Base-by-base conservation (phyloP, 2,888 invertebrate species). In the Altica lythri region DNA sequence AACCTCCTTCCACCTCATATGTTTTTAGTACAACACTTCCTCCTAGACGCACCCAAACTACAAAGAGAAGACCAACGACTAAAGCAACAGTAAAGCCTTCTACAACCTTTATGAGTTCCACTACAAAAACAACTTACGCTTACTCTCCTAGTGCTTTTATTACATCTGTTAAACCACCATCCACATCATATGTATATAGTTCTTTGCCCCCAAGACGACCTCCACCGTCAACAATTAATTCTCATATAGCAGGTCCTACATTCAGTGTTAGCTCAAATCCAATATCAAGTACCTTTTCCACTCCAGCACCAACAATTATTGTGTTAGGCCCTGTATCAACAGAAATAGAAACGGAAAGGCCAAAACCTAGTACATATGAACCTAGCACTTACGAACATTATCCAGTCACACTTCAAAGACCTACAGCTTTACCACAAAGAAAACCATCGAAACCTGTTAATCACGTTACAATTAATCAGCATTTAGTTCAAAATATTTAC, bases 391-490 rank as follows among this genome's bases (percentile, higher is more conserved):
- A 74, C 1, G 64, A 71, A 6, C 69, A 72, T 1, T 73, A 73
- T 2, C 70, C 69, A 29, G 71, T 70, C 1, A 48, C 59, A 1
- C 17, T 57, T 13, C 52, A 55, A 6, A 45, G 62, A 54, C 68
- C 61, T 22, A 55, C 63, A 34, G 67, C 70, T 0, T 67, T 75
- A 0, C 71, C 73, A 1, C 60, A 60, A 29, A 71, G 72, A 55
- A 71, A 82, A 80, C 71, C 83, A 74, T 8, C 32, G 6, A 54
- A 44, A 29, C 59, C 62, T 8, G 69, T 75, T 8, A 71, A 75
- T 38, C 73, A 73, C 44, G 82, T 84, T 1, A 84, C 83, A 2
- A 83, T 84, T 0, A 84, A 84, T 61, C 84, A 84, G 60, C 80
- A 83, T 60, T 81, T 83, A 17, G 80, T 80, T 45, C 82, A 83